Percentiles rank a stretch among this genome's conserved stretches.
Conservation (phyloP, 1,140 invertebrate species). For the Diorhabda elongata region DNA sequence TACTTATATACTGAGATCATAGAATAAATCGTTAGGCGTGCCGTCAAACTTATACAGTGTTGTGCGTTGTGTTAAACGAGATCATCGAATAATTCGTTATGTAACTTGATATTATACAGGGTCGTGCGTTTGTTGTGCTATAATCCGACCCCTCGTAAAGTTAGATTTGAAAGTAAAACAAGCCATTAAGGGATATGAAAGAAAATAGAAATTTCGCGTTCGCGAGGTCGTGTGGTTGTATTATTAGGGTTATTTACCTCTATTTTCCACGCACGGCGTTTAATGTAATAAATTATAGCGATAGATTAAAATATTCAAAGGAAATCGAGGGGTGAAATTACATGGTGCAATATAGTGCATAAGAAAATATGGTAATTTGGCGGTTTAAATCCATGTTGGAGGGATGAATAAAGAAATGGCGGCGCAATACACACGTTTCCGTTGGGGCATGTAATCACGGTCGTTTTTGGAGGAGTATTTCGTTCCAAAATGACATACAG, state of each 20-base stretch:
- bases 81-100: too few species aligned
- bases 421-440: background rate
- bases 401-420: background rate
- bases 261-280: background rate
- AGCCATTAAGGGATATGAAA: background rate
- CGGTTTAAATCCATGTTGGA: background rate
- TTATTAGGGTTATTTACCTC: conserved; percentile 11
- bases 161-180: background rate
- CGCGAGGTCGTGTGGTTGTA: background rate
- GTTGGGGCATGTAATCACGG: too few species aligned
- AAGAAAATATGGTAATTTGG: conserved; percentile 8
- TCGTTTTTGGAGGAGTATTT: too few species aligned
- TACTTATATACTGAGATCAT: too few species aligned
- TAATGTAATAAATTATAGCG: conserved; percentile 8
- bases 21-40: too few species aligned
- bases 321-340: conserved; percentile 10
- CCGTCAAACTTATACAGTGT: too few species aligned
- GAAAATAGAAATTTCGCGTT: background rate
- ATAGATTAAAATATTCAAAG: conserved; percentile 8
- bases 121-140: too few species aligned
- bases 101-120: too few species aligned
- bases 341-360: conserved; percentile 8
- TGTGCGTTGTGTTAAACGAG: too few species aligned
- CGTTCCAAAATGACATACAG: too few species aligned
- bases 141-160: too few species aligned